Evolutionary conservation across 2,113 vertebrate species (phyloP).

Genomic region (Tenebrosternarchus preto): DNA sequence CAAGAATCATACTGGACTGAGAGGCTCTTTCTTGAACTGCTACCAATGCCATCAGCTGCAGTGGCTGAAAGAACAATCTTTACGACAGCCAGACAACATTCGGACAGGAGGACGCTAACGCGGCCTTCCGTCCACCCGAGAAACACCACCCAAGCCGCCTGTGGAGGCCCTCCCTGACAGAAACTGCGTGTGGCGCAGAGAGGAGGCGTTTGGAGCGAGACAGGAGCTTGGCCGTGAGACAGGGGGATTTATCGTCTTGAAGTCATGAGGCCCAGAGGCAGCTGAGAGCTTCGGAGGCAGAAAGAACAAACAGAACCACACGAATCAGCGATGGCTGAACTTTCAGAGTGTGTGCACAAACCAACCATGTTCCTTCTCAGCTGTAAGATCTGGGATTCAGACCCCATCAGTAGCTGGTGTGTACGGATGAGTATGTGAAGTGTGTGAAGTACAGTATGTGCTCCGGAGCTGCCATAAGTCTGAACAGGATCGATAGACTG

Average conservation of each 20-base stretch:
- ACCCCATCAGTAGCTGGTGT: neutral
- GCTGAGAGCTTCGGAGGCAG: slow-evolving; percentile 41
- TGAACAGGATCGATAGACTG: slow-evolving; percentile 32
- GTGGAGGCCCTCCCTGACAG: too few species aligned
- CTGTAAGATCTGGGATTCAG: neutral
- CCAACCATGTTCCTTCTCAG: neutral
- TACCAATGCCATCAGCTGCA: neutral
- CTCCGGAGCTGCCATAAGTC: slow-evolving; percentile 55
- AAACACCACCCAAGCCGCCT: too few species aligned
- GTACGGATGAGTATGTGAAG: slow-evolving; percentile 9
- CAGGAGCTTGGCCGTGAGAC: neutral
- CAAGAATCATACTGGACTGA: too few species aligned
- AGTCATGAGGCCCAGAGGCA: neutral
- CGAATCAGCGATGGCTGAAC: too few species aligned
- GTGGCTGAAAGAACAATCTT: neutral
- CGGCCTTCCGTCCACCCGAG: too few species aligned
- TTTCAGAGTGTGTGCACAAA: neutral
- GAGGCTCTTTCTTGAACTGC: neutral
- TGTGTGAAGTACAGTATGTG: slow-evolving; percentile 32
- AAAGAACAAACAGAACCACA: slow-evolving; percentile 50
- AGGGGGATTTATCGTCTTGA: slow-evolving; percentile 34
- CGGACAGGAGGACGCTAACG: too few species aligned
- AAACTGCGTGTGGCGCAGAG: slow-evolving; percentile 12
- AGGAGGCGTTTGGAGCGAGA: slow-evolving; percentile 34
- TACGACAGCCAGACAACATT: neutral